phyloP scores from a whole-genome alignment of 2,888 invertebrate species.

The Drepanosiphum platanoidis region DNA sequence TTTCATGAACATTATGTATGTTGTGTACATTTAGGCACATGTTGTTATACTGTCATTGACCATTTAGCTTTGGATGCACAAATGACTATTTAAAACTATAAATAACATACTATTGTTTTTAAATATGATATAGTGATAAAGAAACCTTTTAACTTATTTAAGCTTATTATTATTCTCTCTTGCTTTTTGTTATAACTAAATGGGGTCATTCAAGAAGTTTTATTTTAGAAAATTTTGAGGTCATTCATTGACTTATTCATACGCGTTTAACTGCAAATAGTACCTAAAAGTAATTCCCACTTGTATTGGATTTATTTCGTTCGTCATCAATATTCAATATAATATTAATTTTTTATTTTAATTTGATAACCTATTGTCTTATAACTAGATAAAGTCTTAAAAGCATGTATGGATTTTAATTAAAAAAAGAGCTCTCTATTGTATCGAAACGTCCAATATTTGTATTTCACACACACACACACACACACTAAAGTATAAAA shows the following conservation, averaged over 20 bases:
- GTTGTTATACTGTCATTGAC: not conserved
- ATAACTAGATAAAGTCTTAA: not conserved
- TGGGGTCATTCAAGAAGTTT: not conserved
- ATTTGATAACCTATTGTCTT: not conserved
- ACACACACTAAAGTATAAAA: too few species aligned
- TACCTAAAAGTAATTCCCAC: not conserved
- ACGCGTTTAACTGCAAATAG: not conserved
- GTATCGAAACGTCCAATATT: too few species aligned
- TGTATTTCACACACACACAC: too few species aligned
- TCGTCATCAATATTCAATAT: too few species aligned
- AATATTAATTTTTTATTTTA: not conserved
- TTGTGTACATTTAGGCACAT: too few species aligned
- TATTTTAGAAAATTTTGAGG: conserved; percentile 10
- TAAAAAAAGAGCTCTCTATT: too few species aligned
- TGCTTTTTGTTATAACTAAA: conserved; percentile 15
- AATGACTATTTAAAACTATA: not conserved
- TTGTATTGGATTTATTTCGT: not conserved
- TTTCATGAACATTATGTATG: not conserved
- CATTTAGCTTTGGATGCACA: not conserved
- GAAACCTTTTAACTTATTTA: conserved; percentile 48
- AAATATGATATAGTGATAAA: not conserved
- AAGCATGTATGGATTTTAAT: too few species aligned
- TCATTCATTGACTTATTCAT: too few species aligned
- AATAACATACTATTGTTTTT: not conserved
- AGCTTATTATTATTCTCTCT: conserved; percentile 20